Evolutionary conservation across 2,797 vertebrate genomes (phyloP).

Genomic region (Pitangus sulphuratus): DNA sequence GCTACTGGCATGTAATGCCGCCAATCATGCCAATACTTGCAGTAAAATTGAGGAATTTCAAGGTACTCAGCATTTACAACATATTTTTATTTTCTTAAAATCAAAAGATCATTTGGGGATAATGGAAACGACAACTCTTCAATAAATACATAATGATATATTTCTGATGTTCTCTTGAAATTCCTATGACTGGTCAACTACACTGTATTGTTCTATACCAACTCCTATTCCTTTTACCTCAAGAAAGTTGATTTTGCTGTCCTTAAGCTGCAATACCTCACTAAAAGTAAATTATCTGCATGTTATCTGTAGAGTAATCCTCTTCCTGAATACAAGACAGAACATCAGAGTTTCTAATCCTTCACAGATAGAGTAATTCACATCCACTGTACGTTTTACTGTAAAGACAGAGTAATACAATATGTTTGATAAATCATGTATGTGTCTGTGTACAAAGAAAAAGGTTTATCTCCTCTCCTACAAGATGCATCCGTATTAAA

Average conservation of each 20-base stretch:
- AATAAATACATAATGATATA: constrained; percentile 1
- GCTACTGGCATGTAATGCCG: constrained; percentile 70
- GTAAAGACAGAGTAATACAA: constrained; percentile 4
- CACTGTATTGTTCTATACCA: not conserved
- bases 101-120: not conserved
- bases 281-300: constrained; percentile 9
- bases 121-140: constrained; percentile 9
- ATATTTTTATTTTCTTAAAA: not conserved
- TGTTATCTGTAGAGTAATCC: constrained; percentile 35
- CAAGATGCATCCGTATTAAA: constrained; percentile 8
- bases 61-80: constrained; percentile 52
- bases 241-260: constrained; percentile 29
- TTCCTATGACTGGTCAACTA: not conserved
- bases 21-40: constrained; percentile 58
- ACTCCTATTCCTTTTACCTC: not conserved
- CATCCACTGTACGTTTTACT: not conserved
- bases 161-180: not conserved
- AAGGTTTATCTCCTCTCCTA: constrained; percentile 31
- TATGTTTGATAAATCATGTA: constrained; percentile 9
- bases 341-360: constrained; percentile 33
- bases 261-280: constrained; percentile 20
- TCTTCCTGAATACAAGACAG: constrained; percentile 30
- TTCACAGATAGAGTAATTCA: constrained; percentile 25
- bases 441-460: not conserved
- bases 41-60: constrained; percentile 65